A percentile compares a stretch with the other conserved stretches of the same genome.
Evolutionary conservation across 2,113 vertebrate species (phyloP).

Genomic region (Tetrao urogallus): DNA sequence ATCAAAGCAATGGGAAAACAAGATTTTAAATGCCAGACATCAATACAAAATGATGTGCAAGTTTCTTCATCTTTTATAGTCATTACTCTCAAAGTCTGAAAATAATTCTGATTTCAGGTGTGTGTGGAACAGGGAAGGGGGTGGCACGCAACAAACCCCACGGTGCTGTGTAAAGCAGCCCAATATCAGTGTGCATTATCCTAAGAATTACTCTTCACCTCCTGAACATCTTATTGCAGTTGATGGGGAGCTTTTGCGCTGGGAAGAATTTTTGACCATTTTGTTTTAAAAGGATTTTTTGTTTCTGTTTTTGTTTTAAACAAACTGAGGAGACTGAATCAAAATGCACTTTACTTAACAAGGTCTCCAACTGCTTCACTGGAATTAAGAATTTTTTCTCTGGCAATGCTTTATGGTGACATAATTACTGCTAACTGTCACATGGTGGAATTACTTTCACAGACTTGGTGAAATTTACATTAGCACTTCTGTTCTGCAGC

Average conservation of each 20-base stretch:
- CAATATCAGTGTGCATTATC: background rate
- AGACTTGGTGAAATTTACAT: conserved; percentile 20
- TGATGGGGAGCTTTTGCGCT: background rate
- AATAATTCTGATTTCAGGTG: background rate
- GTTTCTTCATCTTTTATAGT: conserved; percentile 5
- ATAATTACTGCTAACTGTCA: conserved; percentile 72
- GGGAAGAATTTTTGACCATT: background rate
- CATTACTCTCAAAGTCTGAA: background rate
- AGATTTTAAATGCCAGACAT: conserved; percentile 67
- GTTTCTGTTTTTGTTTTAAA: background rate
- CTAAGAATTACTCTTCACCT: background rate
- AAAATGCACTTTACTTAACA: conserved; percentile 34
- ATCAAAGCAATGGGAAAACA: conserved; percentile 70
- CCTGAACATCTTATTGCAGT: background rate
- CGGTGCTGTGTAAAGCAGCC: background rate
- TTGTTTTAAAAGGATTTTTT: conserved; percentile 45
- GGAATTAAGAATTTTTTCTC: conserved; percentile 47
- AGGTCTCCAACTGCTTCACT: conserved; percentile 46
- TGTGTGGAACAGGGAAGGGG: background rate
- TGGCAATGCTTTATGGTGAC: conserved; percentile 61
- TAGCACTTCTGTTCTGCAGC: conserved; percentile 50
- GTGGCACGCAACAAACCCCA: background rate
- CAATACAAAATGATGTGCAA: conserved; percentile 9
- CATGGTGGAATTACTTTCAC: conserved; percentile 56
- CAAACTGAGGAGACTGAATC: conserved; percentile 54